Base-by-base conservation (phyloP, 2,113 vertebrate species). In the Protomyctophum bolini region DNA sequence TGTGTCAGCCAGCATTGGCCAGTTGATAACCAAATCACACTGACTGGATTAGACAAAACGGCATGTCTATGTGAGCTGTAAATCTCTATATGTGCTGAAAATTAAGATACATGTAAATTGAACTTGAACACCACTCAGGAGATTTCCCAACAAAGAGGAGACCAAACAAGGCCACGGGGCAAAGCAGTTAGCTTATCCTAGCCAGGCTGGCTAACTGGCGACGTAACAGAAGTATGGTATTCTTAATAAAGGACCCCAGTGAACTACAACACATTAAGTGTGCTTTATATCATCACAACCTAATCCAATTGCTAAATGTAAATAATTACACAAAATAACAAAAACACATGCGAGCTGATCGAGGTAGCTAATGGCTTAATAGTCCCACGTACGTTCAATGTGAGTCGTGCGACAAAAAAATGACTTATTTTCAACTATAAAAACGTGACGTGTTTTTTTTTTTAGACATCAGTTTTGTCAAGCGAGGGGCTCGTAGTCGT, bases 131-230 rank as follows among this genome's bases (percentile, higher is more conserved):
- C 4, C 61, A 33, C 7, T 49, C 4, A 33, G 47, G 21, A 55
- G 2, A 49, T 21, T 12, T 49, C 60, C 11, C 70, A 87, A 88
- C 82, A 90, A 88, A 84, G 83, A 79, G 61, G 28, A 3, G 70
- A 60, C 11, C 10, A 62, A 4, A 59, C 14, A 70, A 86, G 88
- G 85, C 86, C 88, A 87, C 67, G 21, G 64, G 33, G 55, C 66
- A 41, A 6, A 28, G 49, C 28, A 50, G 41, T 8, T 49, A 50
- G 58, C 67, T 66, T 50, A 2, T 2, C 55, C 7, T 75, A 55
- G 82, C 78, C 6, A 10, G 1, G 29, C 68, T 50, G 67, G 56
- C 81, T 77, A 73, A 74, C 72, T 8, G 64, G 46, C 51, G 6
- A 54, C 12, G 4, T 54, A n/a, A 12, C 51, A 54, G 11, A 54